phyloP scores from a whole-genome alignment of 53 echinoderm and acorn worm genomes.

The Astropecten irregularis region DNA sequence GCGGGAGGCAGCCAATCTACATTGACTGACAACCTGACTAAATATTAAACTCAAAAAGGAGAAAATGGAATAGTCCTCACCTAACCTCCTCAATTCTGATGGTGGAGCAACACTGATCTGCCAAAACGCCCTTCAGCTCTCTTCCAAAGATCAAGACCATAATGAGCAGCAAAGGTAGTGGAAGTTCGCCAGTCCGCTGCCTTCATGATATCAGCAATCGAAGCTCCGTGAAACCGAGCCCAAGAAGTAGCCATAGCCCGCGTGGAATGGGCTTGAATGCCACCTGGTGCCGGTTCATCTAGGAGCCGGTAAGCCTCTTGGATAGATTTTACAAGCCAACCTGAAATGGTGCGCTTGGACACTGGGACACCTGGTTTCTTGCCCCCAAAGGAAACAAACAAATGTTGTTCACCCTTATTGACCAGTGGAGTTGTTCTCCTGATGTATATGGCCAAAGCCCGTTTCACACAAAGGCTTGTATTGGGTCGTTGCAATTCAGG shows the following conservation, averaged over 20 bases:
- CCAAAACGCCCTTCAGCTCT: no score
- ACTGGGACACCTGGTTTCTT: neutral
- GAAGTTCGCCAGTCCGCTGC: constrained; percentile 1
- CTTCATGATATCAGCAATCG: neutral
- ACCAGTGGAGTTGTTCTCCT: neutral
- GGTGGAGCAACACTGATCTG: no score
- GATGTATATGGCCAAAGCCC: neutral
- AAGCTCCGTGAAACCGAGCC: constrained; percentile 4
- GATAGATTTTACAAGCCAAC: neutral
- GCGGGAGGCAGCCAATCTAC: no score
- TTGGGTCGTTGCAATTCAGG: neutral
- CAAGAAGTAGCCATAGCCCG: neutral
- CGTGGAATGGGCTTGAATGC: no score
- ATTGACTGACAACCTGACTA: no score
- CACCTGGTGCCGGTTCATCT: no score
- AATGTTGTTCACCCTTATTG: neutral
- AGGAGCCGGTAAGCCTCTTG: neutral
- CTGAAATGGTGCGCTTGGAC: neutral
- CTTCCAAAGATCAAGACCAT: no score
- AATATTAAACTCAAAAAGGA: no score
- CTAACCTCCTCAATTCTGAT: no score
- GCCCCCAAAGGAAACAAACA: neutral
- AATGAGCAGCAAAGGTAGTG: neutral
- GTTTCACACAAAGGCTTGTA: constrained; percentile 6
- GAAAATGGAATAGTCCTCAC: no score